Conservation (phyloP, 1,140 invertebrate species). For the Steinernema feltiae region DNA sequence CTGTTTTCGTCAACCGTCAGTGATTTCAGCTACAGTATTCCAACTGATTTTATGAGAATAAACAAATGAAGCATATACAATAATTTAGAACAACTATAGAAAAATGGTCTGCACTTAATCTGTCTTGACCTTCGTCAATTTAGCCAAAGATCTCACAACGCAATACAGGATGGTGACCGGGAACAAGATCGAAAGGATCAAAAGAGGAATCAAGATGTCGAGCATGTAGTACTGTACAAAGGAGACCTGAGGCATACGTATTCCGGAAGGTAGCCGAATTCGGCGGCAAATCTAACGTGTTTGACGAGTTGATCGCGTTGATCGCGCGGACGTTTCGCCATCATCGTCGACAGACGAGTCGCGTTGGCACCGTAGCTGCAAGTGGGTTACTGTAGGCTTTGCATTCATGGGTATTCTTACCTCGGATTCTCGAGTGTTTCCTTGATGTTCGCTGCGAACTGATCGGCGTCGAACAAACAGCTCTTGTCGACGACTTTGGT, state of each 20-base stretch:
- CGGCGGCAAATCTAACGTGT: slow-evolving; percentile 1
- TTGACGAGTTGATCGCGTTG: not conserved
- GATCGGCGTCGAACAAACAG: not conserved
- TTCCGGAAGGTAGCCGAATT: not conserved
- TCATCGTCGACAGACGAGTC: not conserved
- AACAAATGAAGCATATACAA: too few species aligned
- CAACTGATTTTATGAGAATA: too few species aligned
- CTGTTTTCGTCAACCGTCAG: too few species aligned
- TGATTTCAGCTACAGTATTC: too few species aligned
- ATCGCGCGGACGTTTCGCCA: not conserved
- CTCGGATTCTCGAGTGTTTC: not conserved
- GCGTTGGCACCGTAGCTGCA: not conserved
- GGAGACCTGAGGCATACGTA: slow-evolving; percentile 7
- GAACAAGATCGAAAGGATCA: not conserved
- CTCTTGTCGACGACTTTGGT: not conserved
- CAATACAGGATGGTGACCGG: not conserved
- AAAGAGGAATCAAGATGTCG: not conserved
- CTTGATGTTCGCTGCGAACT: not conserved
- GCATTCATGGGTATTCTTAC: not conserved
- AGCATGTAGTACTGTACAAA: not conserved
- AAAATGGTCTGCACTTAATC: too few species aligned
- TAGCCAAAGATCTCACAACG: not conserved
- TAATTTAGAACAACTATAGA: too few species aligned
- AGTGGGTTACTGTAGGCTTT: not conserved
- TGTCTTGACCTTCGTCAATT: not conserved